Percentiles rank a stretch among this genome's conserved stretches.
Conservation (phyloP, 2,797 vertebrate species). For the Parotocinclus haroldoi region DNA sequence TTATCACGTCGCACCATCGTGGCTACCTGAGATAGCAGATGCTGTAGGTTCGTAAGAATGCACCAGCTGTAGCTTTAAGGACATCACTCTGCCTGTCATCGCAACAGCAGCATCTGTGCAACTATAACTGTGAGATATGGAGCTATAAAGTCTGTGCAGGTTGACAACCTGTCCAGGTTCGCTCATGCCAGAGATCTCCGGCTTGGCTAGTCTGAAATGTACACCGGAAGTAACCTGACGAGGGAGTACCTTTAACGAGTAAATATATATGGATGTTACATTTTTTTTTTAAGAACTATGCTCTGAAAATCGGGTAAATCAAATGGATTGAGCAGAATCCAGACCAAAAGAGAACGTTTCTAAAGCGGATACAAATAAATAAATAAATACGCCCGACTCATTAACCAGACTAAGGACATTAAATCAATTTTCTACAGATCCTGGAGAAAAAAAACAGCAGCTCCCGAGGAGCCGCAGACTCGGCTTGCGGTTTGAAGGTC, state of each 20-base stretch:
- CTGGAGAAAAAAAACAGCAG: neutral
- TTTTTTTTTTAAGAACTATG: no score
- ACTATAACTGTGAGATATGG: constrained; percentile 22
- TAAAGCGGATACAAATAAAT: no score
- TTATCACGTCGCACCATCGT: no score
- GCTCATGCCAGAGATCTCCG: neutral
- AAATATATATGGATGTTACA: no score
- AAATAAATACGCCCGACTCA: no score
- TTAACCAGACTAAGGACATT: neutral
- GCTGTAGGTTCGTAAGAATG: constrained; percentile 12
- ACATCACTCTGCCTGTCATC: constrained; percentile 8
- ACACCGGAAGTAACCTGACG: neutral
- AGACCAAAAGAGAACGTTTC: no score
- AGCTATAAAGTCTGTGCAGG: constrained; percentile 16
- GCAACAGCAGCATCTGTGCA: constrained; percentile 19
- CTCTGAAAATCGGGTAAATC: no score
- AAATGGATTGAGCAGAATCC: no score
- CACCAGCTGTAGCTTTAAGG: constrained; percentile 17
- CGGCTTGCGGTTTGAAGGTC: no score
- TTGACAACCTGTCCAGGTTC: constrained; percentile 11
- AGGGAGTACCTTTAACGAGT: no score
- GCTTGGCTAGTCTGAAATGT: neutral
- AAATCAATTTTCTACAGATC: neutral
- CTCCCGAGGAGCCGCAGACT: neutral
- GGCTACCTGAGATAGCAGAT: constrained; percentile 9